phyloP scores from a whole-genome alignment of 2,888 invertebrate genomes.

The Amphipoea lucens region DNA sequence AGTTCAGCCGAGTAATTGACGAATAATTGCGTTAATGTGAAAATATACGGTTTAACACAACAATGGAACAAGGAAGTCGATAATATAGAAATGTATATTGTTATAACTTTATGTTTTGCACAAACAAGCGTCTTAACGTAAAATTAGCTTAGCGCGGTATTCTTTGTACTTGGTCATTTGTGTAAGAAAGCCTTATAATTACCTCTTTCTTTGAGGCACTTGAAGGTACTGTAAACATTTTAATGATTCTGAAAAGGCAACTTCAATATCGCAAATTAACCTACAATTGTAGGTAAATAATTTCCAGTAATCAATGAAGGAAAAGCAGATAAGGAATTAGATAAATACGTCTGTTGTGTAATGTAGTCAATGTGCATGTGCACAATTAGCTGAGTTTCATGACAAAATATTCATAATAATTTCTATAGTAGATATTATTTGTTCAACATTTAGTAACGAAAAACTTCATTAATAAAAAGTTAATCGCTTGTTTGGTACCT shows the following conservation, averaged over 20 bases:
- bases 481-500: background rate
- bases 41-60: conserved; percentile 88
- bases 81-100: conserved; percentile 73
- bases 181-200: conserved; percentile 32
- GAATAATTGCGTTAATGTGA: conserved; percentile 89
- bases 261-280: background rate
- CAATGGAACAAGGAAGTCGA: conserved; percentile 85
- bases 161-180: conserved; percentile 43
- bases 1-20: conserved; percentile 87
- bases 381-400: background rate
- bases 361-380: background rate
- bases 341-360: background rate
- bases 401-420: background rate
- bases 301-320: background rate
- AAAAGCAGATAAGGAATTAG: background rate
- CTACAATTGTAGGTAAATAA: background rate
- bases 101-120: conserved; percentile 66
- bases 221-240: conserved; percentile 18
- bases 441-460: background rate
- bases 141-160: conserved; percentile 47
- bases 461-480: background rate
- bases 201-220: conserved; percentile 10
- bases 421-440: background rate
- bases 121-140: conserved; percentile 56
- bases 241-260: conserved; percentile 26